phyloP scores from a whole-genome alignment of 2,113 vertebrate species.

The Archocentrus centrarchus region DNA sequence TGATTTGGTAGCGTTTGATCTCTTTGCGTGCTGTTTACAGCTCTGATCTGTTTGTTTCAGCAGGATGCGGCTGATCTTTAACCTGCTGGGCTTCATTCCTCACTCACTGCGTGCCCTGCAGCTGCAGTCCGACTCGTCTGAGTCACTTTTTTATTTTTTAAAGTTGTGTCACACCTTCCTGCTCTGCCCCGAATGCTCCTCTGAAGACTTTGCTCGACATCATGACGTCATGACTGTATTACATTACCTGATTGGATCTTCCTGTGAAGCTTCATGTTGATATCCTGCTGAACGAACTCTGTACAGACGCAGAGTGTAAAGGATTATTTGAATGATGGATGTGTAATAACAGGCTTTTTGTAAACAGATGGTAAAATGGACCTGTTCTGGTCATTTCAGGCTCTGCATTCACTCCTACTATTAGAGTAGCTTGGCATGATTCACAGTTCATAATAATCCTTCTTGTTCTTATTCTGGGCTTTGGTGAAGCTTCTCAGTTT shows the following conservation, averaged over 20 bases:
- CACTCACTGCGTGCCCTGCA: neutral
- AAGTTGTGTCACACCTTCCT: constrained; percentile 1
- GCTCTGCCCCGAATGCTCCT: neutral
- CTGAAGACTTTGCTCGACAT: neutral
- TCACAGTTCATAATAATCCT: too few relatives aligned
- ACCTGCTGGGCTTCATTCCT: constrained; percentile 53
- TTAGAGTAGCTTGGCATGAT: too few relatives aligned
- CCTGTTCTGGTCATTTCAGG: too few relatives aligned
- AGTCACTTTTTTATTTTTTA: neutral
- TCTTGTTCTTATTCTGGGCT: too few relatives aligned
- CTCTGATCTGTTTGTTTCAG: neutral
- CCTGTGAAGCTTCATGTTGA: too few relatives aligned
- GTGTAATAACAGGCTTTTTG: too few relatives aligned
- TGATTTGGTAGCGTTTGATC: neutral
- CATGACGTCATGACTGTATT: neutral
- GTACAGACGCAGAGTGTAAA: too few relatives aligned
- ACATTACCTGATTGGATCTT: neutral
- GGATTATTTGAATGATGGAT: too few relatives aligned
- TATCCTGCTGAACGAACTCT: too few relatives aligned
- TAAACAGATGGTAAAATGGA: too few relatives aligned
- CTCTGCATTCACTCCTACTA: too few relatives aligned
- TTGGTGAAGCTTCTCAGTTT: too few relatives aligned
- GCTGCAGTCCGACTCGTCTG: neutral
- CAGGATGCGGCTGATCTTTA: neutral
- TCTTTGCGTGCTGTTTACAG: neutral